Evolutionary conservation across 2,113 vertebrate species (phyloP), one percentile per base, ranked within the genome.

Genomic region (Mormoops blainvillei): DNA sequence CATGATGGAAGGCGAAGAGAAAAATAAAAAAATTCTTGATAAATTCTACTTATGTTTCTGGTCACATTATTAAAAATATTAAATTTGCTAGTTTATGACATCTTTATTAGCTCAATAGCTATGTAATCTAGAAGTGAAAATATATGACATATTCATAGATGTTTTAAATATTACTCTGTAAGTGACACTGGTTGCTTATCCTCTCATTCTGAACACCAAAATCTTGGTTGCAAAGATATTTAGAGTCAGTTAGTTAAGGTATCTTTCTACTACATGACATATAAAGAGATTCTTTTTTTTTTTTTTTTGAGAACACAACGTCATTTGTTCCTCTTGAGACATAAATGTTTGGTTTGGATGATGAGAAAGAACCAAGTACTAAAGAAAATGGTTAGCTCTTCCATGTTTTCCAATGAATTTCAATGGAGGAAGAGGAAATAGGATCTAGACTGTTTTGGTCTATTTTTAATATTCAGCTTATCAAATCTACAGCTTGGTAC

Each of bases 311-410:
- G 31, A 74, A 43, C 33, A 91, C 4, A 52, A 85, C 0, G 28
- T 67, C 48, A 94, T 95, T 94, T 92, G 80, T 96, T 96, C 38
- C 89, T 84, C 31, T 68, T 28, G 24, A 83, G 38, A 89, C 63
- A 86, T 38, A 95, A 68, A 52, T 43, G 24, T 41, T 94, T 63
- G 28, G 58, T 65, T 16, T 80, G 67, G 63, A 50, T 73, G 33
- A 67, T 5, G n/a, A 94, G 33, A 83, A 70, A 1, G 8, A 85
- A 68, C 24, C 36, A 22, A 77, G 14, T 61, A 22, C 19, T 11
- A 15, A 45, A 90, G 61, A 92, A 12, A 33, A 20, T 19, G 26
- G 41, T 31, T 41, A 24, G 61, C 45, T 81, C 82, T 86, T 74
- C 52, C 63, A 4, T 43, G n/a, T 52, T 70, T 83, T 80, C 56